Conservation (phyloP, 1,140 invertebrate species). For the Polyergus mexicanus region DNA sequence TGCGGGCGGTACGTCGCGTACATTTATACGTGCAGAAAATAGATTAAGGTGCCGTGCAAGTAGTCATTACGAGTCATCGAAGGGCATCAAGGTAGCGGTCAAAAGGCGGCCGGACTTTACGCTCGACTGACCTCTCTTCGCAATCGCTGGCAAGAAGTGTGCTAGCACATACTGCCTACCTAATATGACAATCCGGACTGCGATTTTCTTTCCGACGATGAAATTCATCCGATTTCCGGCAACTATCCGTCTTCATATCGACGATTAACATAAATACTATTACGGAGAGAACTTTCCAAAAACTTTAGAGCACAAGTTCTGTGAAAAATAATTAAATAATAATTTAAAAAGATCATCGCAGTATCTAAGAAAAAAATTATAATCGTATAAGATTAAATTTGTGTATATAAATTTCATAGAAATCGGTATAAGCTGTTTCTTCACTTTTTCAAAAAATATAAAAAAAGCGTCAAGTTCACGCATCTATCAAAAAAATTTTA, state of each 20-base stretch:
- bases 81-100: constrained; percentile 82
- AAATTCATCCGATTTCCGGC: constrained; percentile 11
- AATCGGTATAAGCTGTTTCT: not conserved
- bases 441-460: not conserved
- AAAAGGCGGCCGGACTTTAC: constrained; percentile 80
- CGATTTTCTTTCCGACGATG: constrained; percentile 23
- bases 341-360: not conserved
- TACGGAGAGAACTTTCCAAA: not conserved
- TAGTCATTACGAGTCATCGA: constrained; percentile 78
- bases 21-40: constrained; percentile 82
- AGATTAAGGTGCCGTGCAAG: constrained; percentile 75
- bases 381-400: not conserved
- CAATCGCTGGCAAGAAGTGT: constrained; percentile 61
- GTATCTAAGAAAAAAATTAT: not conserved
- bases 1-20: constrained; percentile 26
- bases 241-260: no score
- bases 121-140: constrained; percentile 75
- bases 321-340: not conserved
- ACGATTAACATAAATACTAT: no score
- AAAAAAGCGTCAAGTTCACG: no score
- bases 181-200: constrained; percentile 12
- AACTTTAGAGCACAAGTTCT: not conserved
- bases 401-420: not conserved
- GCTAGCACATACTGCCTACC: constrained; percentile 19
- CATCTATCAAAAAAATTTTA: no score